Evolutionary conservation across 2,113 vertebrate species (phyloP).

Genomic region (Dissostichus mawsoni): DNA sequence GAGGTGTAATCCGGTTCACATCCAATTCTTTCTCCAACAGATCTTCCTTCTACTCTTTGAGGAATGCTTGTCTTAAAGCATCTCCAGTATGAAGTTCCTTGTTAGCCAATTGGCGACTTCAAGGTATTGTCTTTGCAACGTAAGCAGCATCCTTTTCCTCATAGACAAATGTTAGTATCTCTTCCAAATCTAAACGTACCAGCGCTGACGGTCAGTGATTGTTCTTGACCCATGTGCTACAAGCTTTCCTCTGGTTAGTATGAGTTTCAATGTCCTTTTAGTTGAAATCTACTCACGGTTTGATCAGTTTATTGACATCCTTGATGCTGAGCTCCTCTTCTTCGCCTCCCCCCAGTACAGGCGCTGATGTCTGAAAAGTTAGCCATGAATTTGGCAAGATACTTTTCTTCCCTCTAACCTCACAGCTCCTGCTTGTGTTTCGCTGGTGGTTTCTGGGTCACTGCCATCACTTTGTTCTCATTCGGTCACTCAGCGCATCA

Average conservation of each 20-base stretch:
- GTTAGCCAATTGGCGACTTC: background rate
- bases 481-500: background rate
- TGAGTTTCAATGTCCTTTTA: constrained; percentile 13
- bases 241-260: background rate
- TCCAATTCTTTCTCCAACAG: background rate
- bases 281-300: background rate
- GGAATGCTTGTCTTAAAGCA: background rate
- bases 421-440: background rate
- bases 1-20: background rate
- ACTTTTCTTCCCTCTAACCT: constrained; percentile 3
- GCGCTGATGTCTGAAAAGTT: constrained; percentile 11
- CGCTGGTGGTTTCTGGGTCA: background rate
- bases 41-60: constrained; percentile 14
- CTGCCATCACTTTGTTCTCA: constrained; percentile 19
- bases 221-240: background rate
- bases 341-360: background rate
- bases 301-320: constrained; percentile 3
- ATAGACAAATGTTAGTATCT: too few relatives aligned
- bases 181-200: background rate
- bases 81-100: background rate
- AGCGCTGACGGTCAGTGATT: background rate
- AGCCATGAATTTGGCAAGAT: constrained; percentile 4
- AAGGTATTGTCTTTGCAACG: background rate
- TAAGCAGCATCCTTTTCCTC: background rate
- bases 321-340: background rate